phyloP scores from a whole-genome alignment of 2,797 vertebrate species.

The Melanotaenia trifasciata region DNA sequence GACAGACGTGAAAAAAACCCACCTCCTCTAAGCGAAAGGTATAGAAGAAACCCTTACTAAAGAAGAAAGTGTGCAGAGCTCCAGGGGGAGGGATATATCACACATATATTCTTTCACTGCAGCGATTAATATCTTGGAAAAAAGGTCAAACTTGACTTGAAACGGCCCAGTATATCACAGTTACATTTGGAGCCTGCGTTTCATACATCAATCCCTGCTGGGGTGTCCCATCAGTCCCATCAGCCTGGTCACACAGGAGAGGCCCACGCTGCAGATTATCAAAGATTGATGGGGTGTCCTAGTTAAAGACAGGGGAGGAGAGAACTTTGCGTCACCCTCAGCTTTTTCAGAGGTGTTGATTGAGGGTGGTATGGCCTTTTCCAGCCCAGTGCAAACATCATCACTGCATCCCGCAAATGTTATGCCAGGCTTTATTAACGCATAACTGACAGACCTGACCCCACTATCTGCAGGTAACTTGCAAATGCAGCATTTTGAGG shows the following conservation, averaged over 20 bases:
- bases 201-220: constrained; percentile 80
- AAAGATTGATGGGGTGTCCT: constrained; percentile 84
- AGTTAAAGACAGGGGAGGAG: constrained; percentile 74
- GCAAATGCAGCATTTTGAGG: constrained; percentile 49
- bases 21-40: constrained; percentile 63
- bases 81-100: constrained; percentile 78
- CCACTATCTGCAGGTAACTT: constrained; percentile 6
- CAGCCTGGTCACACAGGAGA: constrained; percentile 78
- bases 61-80: constrained; percentile 72
- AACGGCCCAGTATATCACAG: constrained; percentile 82
- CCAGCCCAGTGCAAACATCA: constrained; percentile 26
- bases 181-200: constrained; percentile 77
- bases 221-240: constrained; percentile 81
- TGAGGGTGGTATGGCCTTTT: constrained; percentile 8
- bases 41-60: constrained; percentile 56
- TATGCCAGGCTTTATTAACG: constrained; percentile 15
- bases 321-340: constrained; percentile 49
- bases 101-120: constrained; percentile 79
- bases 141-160: constrained; percentile 85
- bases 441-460: constrained; percentile 39
- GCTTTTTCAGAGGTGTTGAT: constrained; percentile 38
- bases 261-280: constrained; percentile 74
- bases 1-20: constrained; percentile 45
- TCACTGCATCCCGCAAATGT: constrained; percentile 19
- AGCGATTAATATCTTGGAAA: constrained; percentile 83